Base-by-base conservation (phyloP, 2,888 invertebrate genomes). In the Hydraecia micacea region DNA sequence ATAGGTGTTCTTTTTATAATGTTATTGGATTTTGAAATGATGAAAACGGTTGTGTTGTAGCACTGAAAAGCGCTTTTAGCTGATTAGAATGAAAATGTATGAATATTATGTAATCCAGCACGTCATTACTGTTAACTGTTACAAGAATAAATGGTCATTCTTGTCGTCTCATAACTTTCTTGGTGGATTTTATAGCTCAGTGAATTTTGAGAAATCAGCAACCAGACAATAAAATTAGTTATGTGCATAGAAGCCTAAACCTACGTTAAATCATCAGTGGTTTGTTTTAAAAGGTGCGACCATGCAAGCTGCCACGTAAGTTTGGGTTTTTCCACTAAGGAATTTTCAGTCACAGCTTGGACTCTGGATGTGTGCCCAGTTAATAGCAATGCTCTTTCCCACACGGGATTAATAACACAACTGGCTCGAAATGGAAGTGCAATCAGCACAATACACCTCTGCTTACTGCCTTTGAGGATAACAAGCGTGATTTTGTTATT, bases 1-100 rank as follows among this genome's bases (percentile, higher is more conserved):
- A 42, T 52, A 60, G 36, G 25, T 67, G 42, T 66, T 42, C 5
- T 79, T n/a, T 15, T 15, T 15, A 46, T 28, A 42, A 60, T 28
- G 28, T 8, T 60, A 52, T 18, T 66, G 55, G 15, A 36, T 74
- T 46, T 42, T 36, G 13, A 63, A 63, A 58, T 25, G 0, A 49
- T 66, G 39, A 25, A 75, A 74, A 28, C 25, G 78, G 28, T 55
- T 83, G 66, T 67, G 42, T 77, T 46, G 11, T 52, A 42, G 18
- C 39, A 66, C 32, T 75, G n/a, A 55, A 58, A 82, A 39, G 18
- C n/a, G 46, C 1, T n/a, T 74, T 21, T 25, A 81, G 18, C 46
- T 32, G 58, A 58, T 49, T 66, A 52, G 8, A 58, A 52, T n/a
- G 28, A 32, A 49, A 66, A 65, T 32, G 1, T 58, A 39, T 32